Conservation (phyloP, 2,888 invertebrate genomes). For the Tridacna crocea region DNA sequence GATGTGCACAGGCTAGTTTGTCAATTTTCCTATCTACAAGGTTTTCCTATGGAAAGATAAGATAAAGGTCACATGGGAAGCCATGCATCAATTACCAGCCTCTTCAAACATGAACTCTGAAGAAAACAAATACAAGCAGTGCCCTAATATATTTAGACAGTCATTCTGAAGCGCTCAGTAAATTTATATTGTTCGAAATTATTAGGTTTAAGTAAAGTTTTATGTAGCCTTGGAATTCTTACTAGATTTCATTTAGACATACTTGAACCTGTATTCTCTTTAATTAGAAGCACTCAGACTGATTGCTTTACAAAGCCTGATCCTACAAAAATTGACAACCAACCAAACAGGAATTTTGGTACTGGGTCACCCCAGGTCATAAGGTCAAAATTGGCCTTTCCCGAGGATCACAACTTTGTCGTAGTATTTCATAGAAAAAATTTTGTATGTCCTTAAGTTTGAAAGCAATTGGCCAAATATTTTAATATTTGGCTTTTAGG, state of each 20-base stretch:
- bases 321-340: neutral
- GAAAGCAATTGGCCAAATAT: too few species aligned
- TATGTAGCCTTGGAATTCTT: conserved; percentile 11
- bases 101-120: neutral
- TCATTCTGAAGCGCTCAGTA: neutral
- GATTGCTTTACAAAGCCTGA: neutral
- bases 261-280: conserved; percentile 12
- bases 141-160: neutral
- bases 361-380: neutral
- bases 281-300: conserved; percentile 16
- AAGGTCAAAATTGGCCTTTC: neutral
- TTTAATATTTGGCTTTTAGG: too few species aligned
- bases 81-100: neutral
- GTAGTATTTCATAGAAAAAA: too few species aligned
- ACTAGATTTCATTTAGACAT: conserved; percentile 17
- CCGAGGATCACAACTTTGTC: neutral
- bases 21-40: too few species aligned
- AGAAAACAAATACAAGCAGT: neutral
- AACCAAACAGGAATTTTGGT: neutral
- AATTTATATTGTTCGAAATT: neutral
- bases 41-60: too few species aligned
- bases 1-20: too few species aligned
- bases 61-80: too few species aligned
- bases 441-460: too few species aligned
- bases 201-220: conserved; percentile 19